These are phyloP conservation scores for Craniophora ligustri DNA, from an alignment of 2,888 invertebrate species.

Conservation along the genomic window DNA sequence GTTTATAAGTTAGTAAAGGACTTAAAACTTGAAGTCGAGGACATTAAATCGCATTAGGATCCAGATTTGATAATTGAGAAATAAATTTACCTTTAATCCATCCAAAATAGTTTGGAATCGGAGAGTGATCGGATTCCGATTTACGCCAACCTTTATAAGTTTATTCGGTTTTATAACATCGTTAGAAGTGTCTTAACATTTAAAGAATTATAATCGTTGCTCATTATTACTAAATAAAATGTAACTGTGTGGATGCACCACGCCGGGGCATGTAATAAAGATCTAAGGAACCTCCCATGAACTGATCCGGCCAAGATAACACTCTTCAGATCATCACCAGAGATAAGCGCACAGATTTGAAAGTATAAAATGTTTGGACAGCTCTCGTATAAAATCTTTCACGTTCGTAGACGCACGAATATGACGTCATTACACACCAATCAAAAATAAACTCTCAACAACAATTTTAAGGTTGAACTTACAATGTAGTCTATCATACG, in stretches of 20 bases:
- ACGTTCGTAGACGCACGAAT: constrained; percentile 82
- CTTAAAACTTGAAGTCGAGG: no score
- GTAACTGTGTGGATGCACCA: constrained; percentile 51
- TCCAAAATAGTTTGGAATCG: neutral
- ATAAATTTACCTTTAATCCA: neutral
- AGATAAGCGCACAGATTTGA: constrained; percentile 85
- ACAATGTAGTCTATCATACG: constrained; percentile 44
- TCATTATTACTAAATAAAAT: constrained; percentile 53
- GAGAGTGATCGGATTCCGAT: neutral
- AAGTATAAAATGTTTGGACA: constrained; percentile 89
- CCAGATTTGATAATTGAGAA: neutral
- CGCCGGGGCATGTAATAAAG: constrained; percentile 82
- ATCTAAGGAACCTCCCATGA: constrained; percentile 84
- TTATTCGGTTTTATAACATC: constrained; percentile 45
- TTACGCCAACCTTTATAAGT: constrained; percentile 30
- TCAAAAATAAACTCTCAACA: constrained; percentile 57
- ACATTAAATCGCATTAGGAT: no score
- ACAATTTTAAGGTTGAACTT: constrained; percentile 59
- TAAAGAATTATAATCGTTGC: constrained; percentile 46
- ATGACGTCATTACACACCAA: constrained; percentile 70
- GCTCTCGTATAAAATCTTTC: constrained; percentile 86
- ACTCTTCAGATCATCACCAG: constrained; percentile 85
- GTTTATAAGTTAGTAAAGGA: no score
- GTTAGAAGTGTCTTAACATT: constrained; percentile 46
- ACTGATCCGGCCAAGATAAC: constrained; percentile 80